Base-by-base conservation (phyloP, 2,113 vertebrate genomes). In the Columba livia region DNA sequence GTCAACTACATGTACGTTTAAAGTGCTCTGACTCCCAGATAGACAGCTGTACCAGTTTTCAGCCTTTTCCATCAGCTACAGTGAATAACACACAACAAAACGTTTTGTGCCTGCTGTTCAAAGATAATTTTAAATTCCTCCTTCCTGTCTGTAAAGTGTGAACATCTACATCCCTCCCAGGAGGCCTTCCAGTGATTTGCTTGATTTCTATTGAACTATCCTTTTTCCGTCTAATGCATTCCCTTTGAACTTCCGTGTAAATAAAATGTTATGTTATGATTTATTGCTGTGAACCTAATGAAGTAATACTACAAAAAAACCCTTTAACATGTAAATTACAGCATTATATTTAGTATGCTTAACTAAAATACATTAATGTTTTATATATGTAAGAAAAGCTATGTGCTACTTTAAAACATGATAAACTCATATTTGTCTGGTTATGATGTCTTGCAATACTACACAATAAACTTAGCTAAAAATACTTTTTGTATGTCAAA, bases 261-360 rank as follows among this genome's bases (percentile, higher is more conserved):
- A 95, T 95, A 89, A 96, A 92, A 97, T 77, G 89, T 97, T 97
- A 96, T 15, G 56, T 93, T 92, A 81, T 96, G 96, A 90, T 97
- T 98, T 98, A 98, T 98, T 98, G 97, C 98, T 98, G 88, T 97
- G 97, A 98, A 97, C 96, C 88, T 88, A 96, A 92, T 94, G 96
- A 96, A 97, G 96, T 81, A 93, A 89, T 97, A 97, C 91, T 94
- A 95, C 88, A 85, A 97, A 95, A 94, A 96, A 96, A 93, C 66
- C 44, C 17, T 89, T 80, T 96, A 95, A 82, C 32, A 5, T 95
- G 86, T 94, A 89, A 95, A 94, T 90, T 90, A 94, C 81, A 96
- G 50, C 85, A 73, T 92, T 91, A 89, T 95, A 94, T 89, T 95
- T 91, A 95, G 77, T 94, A 67, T 77, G 82, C 94, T 97, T 97